These are phyloP conservation scores for Carlito syrichta DNA, from an alignment of 2,113 vertebrate species.

Conservation along the genomic window DNA sequence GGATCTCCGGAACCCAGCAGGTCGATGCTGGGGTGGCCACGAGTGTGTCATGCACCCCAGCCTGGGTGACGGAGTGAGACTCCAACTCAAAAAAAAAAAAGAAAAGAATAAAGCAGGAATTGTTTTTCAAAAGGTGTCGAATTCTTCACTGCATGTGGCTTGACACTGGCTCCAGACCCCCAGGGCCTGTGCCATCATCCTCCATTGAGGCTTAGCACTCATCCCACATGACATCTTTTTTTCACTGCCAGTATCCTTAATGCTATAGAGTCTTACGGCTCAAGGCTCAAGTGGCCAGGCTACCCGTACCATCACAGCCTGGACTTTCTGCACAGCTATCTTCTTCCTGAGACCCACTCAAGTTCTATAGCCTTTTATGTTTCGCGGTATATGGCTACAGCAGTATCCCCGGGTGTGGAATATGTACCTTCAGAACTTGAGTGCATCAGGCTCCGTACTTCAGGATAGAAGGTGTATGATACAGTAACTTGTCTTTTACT, in stretches of 20 bases:
- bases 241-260: not conserved
- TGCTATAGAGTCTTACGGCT: not conserved
- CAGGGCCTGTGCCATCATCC: not conserved
- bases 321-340: not conserved
- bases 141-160: not conserved
- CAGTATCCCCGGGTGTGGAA: not conserved
- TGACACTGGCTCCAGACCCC: not conserved
- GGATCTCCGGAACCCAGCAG: too few relatives aligned
- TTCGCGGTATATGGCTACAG: not conserved
- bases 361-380: not conserved
- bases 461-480: not conserved
- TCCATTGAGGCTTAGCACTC: not conserved
- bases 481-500: not conserved
- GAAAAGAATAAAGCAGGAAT: not conserved
- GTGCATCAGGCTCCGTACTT: not conserved
- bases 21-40: too few relatives aligned
- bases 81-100: too few relatives aligned
- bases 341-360: not conserved
- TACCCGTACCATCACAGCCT: too few relatives aligned
- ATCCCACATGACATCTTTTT: accelerated
- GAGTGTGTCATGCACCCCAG: too few relatives aligned
- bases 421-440: not conserved
- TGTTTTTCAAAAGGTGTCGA: not conserved
- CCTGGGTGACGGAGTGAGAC: too few relatives aligned
- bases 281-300: not conserved